Evolutionary conservation across 2,113 vertebrate species (phyloP), one percentile per base, ranked within the genome.

Genomic region (Thryonomys swinderianus): DNA sequence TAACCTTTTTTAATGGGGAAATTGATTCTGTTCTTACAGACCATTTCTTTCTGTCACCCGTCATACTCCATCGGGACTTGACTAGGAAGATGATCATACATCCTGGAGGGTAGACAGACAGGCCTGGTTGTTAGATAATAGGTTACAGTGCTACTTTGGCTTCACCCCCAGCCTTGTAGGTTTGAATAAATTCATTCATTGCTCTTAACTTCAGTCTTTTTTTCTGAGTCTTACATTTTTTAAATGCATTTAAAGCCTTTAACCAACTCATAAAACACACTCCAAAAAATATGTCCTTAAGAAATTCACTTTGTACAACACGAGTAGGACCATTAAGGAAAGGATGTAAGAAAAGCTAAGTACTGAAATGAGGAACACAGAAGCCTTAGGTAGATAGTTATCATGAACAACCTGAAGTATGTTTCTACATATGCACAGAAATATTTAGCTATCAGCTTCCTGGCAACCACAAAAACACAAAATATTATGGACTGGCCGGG

Each of bases 341-440:
- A 10, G 45, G 25, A 20, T 66, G 13, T 64, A 85, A 21, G 34
- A 59, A 71, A 30, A 27, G 1, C 51, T 55, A 20, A 67, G 23
- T 1, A 53, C 13, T 14, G 11, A 51, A 40, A 10, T n/a, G 3
- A 40, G 84, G 21, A n/a, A 12, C 1, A 2, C 0, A 0, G 64
- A 85, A 8, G 32, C 16, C 10, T 17, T 3, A 45, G 40, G 3
- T 4, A 25, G 57, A n/a, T 2, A 25, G 4, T 7, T 5, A 2
- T n/a, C 20, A 8, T 0, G 2, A 4, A 37, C 66, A 84, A 57
- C 42, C 37, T 18, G 3, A 85, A 57, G 42, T 5, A 0, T 27
- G 23, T 14, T 3, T 0, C 61, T 30, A 1, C 3, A 37, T 78
- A 62, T 74, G 5, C 32, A 21, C 25, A 30, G 69, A 37, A 87